These are phyloP conservation scores for Lethenteron reissneri DNA, from an alignment of 2,113 vertebrate genomes.

Conservation along the genomic window DNA sequence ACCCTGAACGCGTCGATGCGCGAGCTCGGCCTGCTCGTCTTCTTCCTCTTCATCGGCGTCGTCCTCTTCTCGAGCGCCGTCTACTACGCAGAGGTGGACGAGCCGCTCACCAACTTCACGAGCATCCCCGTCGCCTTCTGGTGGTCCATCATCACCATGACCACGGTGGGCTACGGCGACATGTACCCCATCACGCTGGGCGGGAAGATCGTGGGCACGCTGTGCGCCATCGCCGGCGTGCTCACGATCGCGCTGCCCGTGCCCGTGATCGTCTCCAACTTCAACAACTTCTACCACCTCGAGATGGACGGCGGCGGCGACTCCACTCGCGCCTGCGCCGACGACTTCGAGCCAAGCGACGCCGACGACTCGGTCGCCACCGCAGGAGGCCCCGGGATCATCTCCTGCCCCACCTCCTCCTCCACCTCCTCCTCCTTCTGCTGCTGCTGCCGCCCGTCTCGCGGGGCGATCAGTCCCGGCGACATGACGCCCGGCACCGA, in stretches of 20 bases:
- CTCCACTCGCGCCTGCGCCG: too few relatives aligned
- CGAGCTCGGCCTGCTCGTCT: background rate
- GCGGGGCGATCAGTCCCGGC: too few relatives aligned
- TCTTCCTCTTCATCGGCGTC: conserved; percentile 4
- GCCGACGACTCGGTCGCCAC: too few relatives aligned
- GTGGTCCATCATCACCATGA: background rate
- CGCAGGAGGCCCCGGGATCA: too few relatives aligned
- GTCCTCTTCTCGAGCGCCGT: conserved; percentile 3
- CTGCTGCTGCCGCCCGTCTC: too few relatives aligned
- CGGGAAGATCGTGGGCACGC: background rate
- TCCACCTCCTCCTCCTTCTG: too few relatives aligned
- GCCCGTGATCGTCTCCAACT: conserved; percentile 5
- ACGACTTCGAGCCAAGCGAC: too few relatives aligned
- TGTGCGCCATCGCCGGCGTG: conserved; percentile 1
- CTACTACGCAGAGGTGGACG: background rate
- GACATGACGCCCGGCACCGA: too few relatives aligned
- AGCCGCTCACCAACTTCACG: background rate
- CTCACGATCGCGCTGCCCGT: conserved; percentile 2
- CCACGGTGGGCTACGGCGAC: background rate
- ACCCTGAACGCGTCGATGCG: background rate
- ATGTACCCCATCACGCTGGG: background rate
- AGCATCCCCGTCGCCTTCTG: background rate
- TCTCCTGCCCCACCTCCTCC: too few relatives aligned
- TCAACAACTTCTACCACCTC: background rate
- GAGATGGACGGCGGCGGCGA: background rate